Evolutionary conservation across 2,888 invertebrate genomes (phyloP).

Genomic region (Dynastes hyllus): DNA sequence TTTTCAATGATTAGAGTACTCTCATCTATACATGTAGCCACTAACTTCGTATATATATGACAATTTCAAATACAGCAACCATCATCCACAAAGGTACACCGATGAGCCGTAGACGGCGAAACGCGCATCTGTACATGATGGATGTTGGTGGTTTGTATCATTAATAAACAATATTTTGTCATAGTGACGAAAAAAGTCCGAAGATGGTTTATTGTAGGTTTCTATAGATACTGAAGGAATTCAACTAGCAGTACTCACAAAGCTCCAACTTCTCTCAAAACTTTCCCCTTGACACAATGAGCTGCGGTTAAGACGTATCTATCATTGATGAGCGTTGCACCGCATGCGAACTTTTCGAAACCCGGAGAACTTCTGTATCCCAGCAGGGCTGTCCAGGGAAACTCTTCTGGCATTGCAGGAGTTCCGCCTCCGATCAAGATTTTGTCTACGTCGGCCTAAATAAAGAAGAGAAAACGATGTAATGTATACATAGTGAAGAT

Average conservation of each 20-base stretch:
- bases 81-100: too few species aligned
- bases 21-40: too few species aligned
- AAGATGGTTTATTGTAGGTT: too few species aligned
- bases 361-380: slow-evolving; percentile 65
- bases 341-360: slow-evolving; percentile 67
- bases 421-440: slow-evolving; percentile 68
- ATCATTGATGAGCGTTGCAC: slow-evolving; percentile 73
- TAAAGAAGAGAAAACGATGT: background rate
- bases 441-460: slow-evolving; percentile 52
- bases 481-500: background rate
- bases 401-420: slow-evolving; percentile 69
- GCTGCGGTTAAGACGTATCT: slow-evolving; percentile 75
- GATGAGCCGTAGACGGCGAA: too few species aligned
- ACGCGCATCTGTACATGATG: too few species aligned
- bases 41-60: too few species aligned
- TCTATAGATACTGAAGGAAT: too few species aligned
- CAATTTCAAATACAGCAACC: too few species aligned
- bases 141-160: too few species aligned
- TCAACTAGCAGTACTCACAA: slow-evolving; percentile 68
- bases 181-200: too few species aligned
- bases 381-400: slow-evolving; percentile 72
- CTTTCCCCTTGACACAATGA: slow-evolving; percentile 72
- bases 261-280: slow-evolving; percentile 64
- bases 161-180: too few species aligned
- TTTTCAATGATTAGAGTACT: too few species aligned